phyloP scores from a whole-genome alignment of 2,113 vertebrate species.

The Toxotes jaculatrix region DNA sequence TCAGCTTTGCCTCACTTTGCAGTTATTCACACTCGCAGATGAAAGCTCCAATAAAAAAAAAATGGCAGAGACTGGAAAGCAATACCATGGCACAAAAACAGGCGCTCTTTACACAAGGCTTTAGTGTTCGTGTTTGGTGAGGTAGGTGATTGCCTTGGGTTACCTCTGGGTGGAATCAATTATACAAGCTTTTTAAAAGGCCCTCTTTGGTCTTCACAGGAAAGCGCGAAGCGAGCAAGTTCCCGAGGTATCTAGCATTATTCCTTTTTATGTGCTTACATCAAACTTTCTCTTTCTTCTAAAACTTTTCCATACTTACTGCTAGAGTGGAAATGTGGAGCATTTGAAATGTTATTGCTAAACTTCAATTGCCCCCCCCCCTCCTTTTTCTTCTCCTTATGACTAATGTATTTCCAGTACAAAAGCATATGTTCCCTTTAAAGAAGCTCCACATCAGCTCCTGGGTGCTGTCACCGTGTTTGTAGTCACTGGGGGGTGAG shows the following conservation, averaged over 20 bases:
- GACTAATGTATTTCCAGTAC: constrained; percentile 60
- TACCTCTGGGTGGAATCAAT: constrained; percentile 77
- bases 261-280: constrained; percentile 73
- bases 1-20: constrained; percentile 66
- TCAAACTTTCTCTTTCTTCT: constrained; percentile 72
- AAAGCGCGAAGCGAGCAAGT: constrained; percentile 46
- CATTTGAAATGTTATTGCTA: constrained; percentile 67
- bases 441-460: constrained; percentile 45
- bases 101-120: constrained; percentile 52
- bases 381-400: constrained; percentile 41
- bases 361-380: constrained; percentile 55
- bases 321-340: constrained; percentile 70
- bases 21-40: constrained; percentile 70
- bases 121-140: constrained; percentile 51
- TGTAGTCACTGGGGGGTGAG: constrained; percentile 22
- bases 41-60: constrained; percentile 59
- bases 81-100: constrained; percentile 34
- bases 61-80: constrained; percentile 36
- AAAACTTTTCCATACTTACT: constrained; percentile 70
- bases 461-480: constrained; percentile 36
- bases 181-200: constrained; percentile 76
- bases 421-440: constrained; percentile 63
- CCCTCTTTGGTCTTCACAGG: constrained; percentile 71
- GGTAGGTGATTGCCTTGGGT: constrained; percentile 73
- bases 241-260: constrained; percentile 65